Percentiles rank a stretch among this genome's conserved stretches.
Conservation (phyloP, 2,113 vertebrate genomes). For the Dendrocopos noguchii region DNA sequence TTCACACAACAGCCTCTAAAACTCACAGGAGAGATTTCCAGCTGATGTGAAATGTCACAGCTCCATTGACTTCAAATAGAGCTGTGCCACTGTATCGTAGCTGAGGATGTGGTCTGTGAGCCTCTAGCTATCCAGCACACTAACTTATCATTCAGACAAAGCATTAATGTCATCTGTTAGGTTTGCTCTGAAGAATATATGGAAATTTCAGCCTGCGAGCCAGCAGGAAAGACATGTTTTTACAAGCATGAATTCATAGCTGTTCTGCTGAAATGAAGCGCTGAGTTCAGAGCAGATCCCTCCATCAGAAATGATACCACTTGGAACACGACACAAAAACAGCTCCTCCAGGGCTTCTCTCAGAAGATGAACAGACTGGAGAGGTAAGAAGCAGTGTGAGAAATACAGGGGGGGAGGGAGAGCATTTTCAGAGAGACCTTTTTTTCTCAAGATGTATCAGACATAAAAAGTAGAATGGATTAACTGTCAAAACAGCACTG, state of each 20-base stretch:
- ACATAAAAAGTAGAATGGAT: slow-evolving; percentile 4
- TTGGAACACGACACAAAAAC: not conserved
- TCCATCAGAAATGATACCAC: not conserved
- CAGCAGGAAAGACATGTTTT: slow-evolving; percentile 28
- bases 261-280: not conserved
- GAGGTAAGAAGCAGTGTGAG: not conserved
- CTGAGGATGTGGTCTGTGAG: not conserved
- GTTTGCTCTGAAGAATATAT: not conserved
- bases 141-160: not conserved
- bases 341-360: not conserved
- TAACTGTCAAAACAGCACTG: not conserved
- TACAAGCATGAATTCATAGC: slow-evolving; percentile 23
- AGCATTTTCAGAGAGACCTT: not conserved
- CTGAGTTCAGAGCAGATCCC: not conserved
- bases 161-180: not conserved
- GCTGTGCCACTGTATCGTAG: not conserved
- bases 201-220: not conserved
- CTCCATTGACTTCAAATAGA: slow-evolving; percentile 12
- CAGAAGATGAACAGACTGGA: not conserved
- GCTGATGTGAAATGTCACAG: not conserved
- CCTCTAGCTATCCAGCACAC: not conserved
- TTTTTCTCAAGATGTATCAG: not conserved
- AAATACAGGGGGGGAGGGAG: not conserved
- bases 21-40: not conserved
- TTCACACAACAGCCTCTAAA: not conserved